phyloP scores from a whole-genome alignment of 2,113 vertebrate genomes.

The Hypanus sabinus region DNA sequence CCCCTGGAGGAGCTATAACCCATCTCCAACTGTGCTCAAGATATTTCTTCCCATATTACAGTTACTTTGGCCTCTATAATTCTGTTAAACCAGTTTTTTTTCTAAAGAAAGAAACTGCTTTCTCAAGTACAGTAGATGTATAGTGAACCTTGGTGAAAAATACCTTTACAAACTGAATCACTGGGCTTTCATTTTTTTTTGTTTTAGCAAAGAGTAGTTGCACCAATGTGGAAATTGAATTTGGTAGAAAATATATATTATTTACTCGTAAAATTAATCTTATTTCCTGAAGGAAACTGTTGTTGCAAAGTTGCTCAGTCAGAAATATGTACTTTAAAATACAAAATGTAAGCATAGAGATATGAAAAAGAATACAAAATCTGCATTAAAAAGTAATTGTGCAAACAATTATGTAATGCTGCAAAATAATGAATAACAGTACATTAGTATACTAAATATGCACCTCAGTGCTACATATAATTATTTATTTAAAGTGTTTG shows the following conservation, averaged over 20 bases:
- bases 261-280: too few species aligned
- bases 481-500: not conserved
- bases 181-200: not conserved
- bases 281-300: too few species aligned
- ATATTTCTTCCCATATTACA: conserved; percentile 1
- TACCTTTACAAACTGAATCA: not conserved
- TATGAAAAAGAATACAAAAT: too few species aligned
- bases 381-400: too few species aligned
- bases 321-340: too few species aligned
- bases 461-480: not conserved
- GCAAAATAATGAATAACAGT: not conserved
- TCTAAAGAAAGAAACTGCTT: not conserved
- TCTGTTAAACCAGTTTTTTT: not conserved
- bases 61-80: not conserved
- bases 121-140: not conserved
- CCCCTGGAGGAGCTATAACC: not conserved
- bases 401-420: not conserved
- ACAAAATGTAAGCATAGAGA: too few species aligned
- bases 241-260: not conserved
- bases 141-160: not conserved
- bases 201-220: too few species aligned
- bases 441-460: not conserved
- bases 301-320: too few species aligned
- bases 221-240: not conserved
- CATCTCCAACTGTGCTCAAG: not conserved